Percentiles rank a stretch among this genome's conserved stretches.
phyloP scores from a whole-genome alignment of 2,797 vertebrate species.

The Echeneis naucrates region DNA sequence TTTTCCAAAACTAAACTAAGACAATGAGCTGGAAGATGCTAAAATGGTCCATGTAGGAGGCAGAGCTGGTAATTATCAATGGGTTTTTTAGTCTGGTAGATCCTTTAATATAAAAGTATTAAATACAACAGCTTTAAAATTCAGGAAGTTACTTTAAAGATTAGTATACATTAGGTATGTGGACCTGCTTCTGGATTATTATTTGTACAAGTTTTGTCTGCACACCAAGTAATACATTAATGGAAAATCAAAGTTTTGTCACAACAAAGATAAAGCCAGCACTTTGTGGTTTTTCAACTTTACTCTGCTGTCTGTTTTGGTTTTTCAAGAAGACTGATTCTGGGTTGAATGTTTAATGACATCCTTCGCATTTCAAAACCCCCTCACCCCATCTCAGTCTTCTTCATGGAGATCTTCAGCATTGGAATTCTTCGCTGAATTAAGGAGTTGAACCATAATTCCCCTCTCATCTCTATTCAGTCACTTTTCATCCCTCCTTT shows the following conservation, averaged over 20 bases:
- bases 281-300: conserved; percentile 26
- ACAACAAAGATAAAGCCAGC: conserved; percentile 18
- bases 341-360: conserved; percentile 52
- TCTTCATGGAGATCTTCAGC: conserved; percentile 40
- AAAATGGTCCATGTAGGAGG: background rate
- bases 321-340: conserved; percentile 29
- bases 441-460: conserved; percentile 39
- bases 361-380: conserved; percentile 50
- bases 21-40: conserved; percentile 8
- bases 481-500: conserved; percentile 34
- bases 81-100: background rate
- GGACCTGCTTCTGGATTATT: background rate
- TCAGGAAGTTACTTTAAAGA: background rate
- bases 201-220: too few species aligned
- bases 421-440: conserved; percentile 49
- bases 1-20: conserved; percentile 12
- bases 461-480: conserved; percentile 33
- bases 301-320: conserved; percentile 26
- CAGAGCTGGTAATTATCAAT: conserved; percentile 2
- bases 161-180: background rate
- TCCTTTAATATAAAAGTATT: background rate
- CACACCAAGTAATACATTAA: conserved; percentile 19
- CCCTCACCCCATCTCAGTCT: conserved; percentile 45
- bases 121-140: background rate
- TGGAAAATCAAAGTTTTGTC: conserved; percentile 25